Conservation (phyloP, 2,113 vertebrate species). For the Holacanthus passer region DNA sequence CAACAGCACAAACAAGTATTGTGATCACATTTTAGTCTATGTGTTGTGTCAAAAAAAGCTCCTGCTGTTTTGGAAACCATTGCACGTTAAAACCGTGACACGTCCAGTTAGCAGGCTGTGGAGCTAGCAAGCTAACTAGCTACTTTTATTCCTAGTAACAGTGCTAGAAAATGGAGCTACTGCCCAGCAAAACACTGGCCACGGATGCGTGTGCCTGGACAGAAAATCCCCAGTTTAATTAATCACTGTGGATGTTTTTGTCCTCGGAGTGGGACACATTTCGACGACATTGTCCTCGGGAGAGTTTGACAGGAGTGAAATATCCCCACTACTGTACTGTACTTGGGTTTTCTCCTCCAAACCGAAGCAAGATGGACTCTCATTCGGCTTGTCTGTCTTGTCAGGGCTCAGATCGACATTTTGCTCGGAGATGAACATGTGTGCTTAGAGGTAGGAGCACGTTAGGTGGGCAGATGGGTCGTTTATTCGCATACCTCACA, state of each 20-base stretch:
- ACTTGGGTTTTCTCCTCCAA: constrained; percentile 85
- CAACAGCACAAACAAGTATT: not conserved
- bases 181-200: constrained; percentile 58
- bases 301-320: constrained; percentile 89
- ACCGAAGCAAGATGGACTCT: constrained; percentile 98
- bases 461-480: not conserved
- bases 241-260: constrained; percentile 57
- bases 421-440: constrained; percentile 91
- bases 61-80: constrained; percentile 85
- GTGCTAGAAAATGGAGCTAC: constrained; percentile 77
- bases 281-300: constrained; percentile 78
- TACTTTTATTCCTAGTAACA: constrained; percentile 82
- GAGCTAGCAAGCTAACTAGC: constrained; percentile 85
- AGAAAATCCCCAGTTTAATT: constrained; percentile 80
- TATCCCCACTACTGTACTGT: constrained; percentile 77
- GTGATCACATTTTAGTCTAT: constrained; percentile 71
- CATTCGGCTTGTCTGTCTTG: constrained; percentile 89
- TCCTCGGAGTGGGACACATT: constrained; percentile 50
- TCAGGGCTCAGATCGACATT: constrained; percentile 94
- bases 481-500: constrained; percentile 19
- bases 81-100: constrained; percentile 89
- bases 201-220: constrained; percentile 54
- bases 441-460: constrained; percentile 64
- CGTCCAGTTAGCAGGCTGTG: constrained; percentile 83
- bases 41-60: constrained; percentile 73